Evolutionary conservation across 2,797 vertebrate species (phyloP), one percentile per base, ranked within the genome.

Genomic region (Buphagus erythrorhynchus): DNA sequence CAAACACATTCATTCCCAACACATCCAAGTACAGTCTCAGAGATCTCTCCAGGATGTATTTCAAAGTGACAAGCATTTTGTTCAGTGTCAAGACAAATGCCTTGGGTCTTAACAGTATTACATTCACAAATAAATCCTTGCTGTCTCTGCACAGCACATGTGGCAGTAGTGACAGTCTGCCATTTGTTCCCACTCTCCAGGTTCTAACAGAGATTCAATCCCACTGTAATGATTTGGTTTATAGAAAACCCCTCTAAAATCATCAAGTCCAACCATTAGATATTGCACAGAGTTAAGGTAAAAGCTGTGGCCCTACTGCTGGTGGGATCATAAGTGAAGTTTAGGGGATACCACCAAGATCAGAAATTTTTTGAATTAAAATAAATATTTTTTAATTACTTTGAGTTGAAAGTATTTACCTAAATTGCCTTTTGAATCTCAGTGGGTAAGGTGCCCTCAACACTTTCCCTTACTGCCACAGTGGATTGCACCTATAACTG

Each of bases 81-180:
- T 72, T 90, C 66, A 13, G 80, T 36, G 58, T 52, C 73, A 59
- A 77, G 73, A 84, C 73, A 90, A 84, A 35, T 72, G 40, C 65
- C 87, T 72, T 52, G 66, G 45, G 66, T 59, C 65, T 35, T 6
- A 15, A 8, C 15, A 66, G 29, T 5, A 24, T 25, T 59, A 5
- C 66, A 72, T 7, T n/a, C 58, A 20, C 79, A 84, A 72, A 90
- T 72, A 90, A 90, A 77, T 77, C 59, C 59, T n/a, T 59, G 51
- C 52, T 83, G 72, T 71, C 83, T 28, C 79, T 71, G 54, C 33
- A 46, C 87, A 65, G 5, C 51, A 26, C 38, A 4, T 1, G 33
- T 58, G 58, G 35, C 72, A 84, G 87, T 58, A 42, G 33, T 42
- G 46, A 84, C 66, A 66, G 73, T 42, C 65, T 40, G 15, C 52